Percentiles rank a stretch among this genome's conserved stretches.
Evolutionary conservation across 2,113 vertebrate genomes (phyloP).

Genomic region (Pitta sordida): DNA sequence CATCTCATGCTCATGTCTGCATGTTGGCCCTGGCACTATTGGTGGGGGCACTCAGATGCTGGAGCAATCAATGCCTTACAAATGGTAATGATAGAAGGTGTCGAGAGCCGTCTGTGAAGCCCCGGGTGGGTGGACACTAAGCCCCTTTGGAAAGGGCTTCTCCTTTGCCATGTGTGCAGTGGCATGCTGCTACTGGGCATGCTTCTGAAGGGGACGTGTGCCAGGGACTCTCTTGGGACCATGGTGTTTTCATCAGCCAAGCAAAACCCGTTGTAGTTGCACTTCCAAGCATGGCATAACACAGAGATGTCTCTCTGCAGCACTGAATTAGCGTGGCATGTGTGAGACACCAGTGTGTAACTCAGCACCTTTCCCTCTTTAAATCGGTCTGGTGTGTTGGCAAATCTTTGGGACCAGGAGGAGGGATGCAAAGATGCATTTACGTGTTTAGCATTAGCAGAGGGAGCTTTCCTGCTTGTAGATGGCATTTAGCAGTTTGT

Average conservation of each 20-base stretch:
- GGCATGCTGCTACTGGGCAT: neutral
- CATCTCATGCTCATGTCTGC: neutral
- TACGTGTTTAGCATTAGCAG: neutral
- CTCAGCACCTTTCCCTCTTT: neutral
- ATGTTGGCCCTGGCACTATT: fast-evolving
- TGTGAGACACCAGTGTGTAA: fast-evolving
- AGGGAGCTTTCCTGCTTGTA: neutral
- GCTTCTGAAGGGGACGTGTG: neutral
- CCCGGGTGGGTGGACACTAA: neutral
- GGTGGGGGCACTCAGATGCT: neutral
- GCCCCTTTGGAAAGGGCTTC: neutral
- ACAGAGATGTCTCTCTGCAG: neutral
- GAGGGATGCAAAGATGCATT: neutral
- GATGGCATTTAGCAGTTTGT: neutral
- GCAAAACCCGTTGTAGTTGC: neutral
- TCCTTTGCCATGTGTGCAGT: fast-evolving
- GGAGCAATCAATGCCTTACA: neutral
- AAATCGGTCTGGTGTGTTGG: neutral
- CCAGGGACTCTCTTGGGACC: fast-evolving
- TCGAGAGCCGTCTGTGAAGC: fast-evolving
- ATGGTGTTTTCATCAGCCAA: neutral
- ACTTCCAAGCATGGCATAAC: neutral
- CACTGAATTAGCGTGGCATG: fast-evolving
- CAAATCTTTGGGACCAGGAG: neutral
- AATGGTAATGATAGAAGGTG: neutral